A percentile compares a stretch with the other conserved stretches of the same genome.
Evolutionary conservation across 2,888 invertebrate genomes (phyloP).

Genomic region (Drosophila seclusa): DNA sequence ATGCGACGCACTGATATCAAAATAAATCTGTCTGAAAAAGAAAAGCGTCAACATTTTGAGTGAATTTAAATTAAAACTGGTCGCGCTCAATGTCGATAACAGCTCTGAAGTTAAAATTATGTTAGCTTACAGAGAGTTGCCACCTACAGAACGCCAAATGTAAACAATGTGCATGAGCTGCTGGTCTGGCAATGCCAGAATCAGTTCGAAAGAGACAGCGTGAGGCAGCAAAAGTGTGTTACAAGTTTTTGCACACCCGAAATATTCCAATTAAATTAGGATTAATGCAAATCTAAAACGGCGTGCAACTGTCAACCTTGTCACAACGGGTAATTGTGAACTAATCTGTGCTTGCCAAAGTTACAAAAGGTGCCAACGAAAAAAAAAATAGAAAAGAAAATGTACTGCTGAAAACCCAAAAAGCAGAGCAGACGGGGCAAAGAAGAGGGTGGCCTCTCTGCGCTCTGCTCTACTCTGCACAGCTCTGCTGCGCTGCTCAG

Average conservation of each 20-base stretch:
- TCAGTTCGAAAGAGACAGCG: conserved; percentile 73
- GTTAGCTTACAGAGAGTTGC: conserved; percentile 38
- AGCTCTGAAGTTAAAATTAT: conserved; percentile 18
- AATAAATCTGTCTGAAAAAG: neutral
- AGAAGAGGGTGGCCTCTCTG: conserved; percentile 57
- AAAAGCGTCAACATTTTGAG: no score
- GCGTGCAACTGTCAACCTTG: conserved; percentile 47
- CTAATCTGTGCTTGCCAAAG: conserved; percentile 21
- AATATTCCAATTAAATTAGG: conserved; percentile 67
- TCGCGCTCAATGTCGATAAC: neutral
- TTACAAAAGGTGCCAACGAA: conserved; percentile 5
- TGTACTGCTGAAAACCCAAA: conserved; percentile 42
- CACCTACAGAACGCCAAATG: conserved; percentile 41
- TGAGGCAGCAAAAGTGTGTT: conserved; percentile 71
- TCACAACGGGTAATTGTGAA: conserved; percentile 56
- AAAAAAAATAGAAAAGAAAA: conserved; percentile 19
- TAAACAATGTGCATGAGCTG: conserved; percentile 54
- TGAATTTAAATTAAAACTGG: neutral
- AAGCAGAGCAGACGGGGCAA: conserved; percentile 37
- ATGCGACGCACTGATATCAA: neutral
- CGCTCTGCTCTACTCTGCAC: conserved; percentile 34
- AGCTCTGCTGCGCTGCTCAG: conserved; percentile 31
- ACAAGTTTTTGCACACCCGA: conserved; percentile 72
- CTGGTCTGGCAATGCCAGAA: conserved; percentile 51
- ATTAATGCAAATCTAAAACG: conserved; percentile 53